These are phyloP conservation scores for Epizoanthus rinbou DNA, from an alignment of 92 coral and sea anemone genomes.

Conservation along the genomic window DNA sequence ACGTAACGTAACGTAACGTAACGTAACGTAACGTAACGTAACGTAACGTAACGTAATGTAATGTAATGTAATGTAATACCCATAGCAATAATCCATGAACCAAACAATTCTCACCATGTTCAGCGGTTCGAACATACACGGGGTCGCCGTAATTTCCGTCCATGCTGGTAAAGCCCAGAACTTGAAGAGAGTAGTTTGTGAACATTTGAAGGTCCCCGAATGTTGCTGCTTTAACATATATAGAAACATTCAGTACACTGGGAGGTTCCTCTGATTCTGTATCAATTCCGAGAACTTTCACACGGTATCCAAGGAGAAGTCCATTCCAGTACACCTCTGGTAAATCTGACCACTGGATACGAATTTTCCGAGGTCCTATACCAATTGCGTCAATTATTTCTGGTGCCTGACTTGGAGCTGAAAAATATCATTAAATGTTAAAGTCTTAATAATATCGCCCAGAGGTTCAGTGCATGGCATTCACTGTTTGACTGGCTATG, in stretches of 20 bases:
- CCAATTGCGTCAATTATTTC: background rate
- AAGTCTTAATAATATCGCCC: too few species aligned
- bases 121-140: background rate
- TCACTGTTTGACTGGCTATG: too few species aligned
- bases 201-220: background rate
- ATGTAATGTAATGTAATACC: too few species aligned
- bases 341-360: background rate
- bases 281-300: background rate
- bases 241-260: background rate
- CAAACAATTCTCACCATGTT: background rate
- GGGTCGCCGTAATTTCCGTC: constrained; percentile 2
- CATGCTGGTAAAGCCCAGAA: constrained; percentile 9
- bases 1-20: too few species aligned
- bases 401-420: constrained; percentile 22
- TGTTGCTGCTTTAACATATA: too few species aligned
- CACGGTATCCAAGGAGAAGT: constrained; percentile 10
- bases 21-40: too few species aligned
- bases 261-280: background rate
- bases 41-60: too few species aligned
- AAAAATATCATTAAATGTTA: background rate
- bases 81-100: background rate
- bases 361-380: background rate
- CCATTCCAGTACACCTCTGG: constrained; percentile 14
- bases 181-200: constrained; percentile 17
- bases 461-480: too few species aligned